A percentile compares a stretch with the other conserved stretches of the same genome.
These are phyloP conservation scores for Thyatira batis DNA, from an alignment of 2,888 invertebrate genomes.

Conservation along the genomic window DNA sequence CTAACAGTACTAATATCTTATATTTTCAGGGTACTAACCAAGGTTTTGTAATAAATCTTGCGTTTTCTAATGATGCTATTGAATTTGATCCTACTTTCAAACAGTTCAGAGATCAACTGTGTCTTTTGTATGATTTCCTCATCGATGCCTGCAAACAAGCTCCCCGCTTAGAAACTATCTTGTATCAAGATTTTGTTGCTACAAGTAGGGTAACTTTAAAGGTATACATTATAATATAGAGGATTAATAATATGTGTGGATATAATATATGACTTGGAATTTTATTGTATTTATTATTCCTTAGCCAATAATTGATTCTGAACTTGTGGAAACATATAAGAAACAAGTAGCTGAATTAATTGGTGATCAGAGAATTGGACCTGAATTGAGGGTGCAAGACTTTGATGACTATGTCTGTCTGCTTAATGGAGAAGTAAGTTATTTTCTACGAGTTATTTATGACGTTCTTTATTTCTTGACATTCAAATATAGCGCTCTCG, in stretches of 20 bases:
- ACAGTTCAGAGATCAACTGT: conserved; percentile 86
- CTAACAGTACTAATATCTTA: neutral
- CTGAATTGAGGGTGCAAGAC: conserved; percentile 87
- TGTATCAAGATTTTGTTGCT: conserved; percentile 85
- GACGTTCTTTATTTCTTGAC: no score
- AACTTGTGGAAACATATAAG: conserved; percentile 85
- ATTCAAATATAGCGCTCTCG: no score
- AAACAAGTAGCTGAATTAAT: conserved; percentile 84
- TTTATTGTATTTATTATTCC: neutral
- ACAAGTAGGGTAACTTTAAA: conserved; percentile 42
- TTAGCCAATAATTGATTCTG: conserved; percentile 89
- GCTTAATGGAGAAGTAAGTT: conserved; percentile 85
- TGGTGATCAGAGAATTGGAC: conserved; percentile 87
- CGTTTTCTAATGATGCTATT: conserved; percentile 83
- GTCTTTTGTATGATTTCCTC: conserved; percentile 88
- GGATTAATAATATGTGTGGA: neutral
- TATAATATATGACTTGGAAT: neutral
- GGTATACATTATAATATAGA: conserved; percentile 37
- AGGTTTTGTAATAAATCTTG: conserved; percentile 85
- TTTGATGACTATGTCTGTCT: conserved; percentile 91
- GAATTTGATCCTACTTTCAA: conserved; percentile 89
- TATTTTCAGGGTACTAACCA: conserved; percentile 84
- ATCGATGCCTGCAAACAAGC: conserved; percentile 87
- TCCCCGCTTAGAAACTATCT: conserved; percentile 90
- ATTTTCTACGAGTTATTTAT: no score